phyloP scores from a whole-genome alignment of 2,797 vertebrate genomes.

The Eremophila alpestris region DNA sequence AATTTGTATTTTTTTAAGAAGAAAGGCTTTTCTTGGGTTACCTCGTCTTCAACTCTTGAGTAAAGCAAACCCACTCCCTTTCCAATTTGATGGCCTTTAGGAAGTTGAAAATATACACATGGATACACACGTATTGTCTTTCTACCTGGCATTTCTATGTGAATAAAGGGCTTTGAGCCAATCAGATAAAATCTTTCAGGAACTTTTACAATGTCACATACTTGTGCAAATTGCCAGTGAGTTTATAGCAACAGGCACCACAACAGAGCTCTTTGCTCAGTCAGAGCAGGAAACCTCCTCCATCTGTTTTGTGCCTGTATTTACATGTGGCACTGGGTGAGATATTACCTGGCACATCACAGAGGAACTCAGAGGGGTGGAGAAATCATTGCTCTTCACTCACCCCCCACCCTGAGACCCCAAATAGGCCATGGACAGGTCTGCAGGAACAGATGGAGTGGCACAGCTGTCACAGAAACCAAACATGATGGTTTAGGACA shows the following conservation, averaged over 20 bases:
- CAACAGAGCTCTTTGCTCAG: constrained; percentile 83
- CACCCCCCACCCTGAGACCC: neutral
- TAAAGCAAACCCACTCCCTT: constrained; percentile 56
- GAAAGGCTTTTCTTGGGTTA: constrained; percentile 30
- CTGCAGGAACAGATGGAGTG: neutral
- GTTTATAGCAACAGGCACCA: constrained; percentile 98
- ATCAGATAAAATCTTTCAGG: constrained; percentile 91
- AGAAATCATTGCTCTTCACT: neutral
- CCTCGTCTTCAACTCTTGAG: constrained; percentile 12
- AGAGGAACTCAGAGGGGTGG: neutral
- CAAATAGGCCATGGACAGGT: rapidly evolving
- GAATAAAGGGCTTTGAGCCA: constrained; percentile 78
- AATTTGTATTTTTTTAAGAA: neutral
- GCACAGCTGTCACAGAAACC: rapidly evolving
- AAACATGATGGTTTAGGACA: neutral
- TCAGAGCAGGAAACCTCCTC: neutral
- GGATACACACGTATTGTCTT: constrained; percentile 56
- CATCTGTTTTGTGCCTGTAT: neutral
- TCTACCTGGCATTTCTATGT: constrained; percentile 57
- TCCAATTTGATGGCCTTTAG: constrained; percentile 45
- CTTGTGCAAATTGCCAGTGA: constrained; percentile 86
- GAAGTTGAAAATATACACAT: constrained; percentile 51
- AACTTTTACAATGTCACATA: constrained; percentile 91
- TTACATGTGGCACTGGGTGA: neutral
- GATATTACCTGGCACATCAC: neutral